A percentile compares a stretch with the other conserved stretches of the same genome.
phyloP scores from a whole-genome alignment of 2,888 invertebrate species.

The Teleiodes luculella region DNA sequence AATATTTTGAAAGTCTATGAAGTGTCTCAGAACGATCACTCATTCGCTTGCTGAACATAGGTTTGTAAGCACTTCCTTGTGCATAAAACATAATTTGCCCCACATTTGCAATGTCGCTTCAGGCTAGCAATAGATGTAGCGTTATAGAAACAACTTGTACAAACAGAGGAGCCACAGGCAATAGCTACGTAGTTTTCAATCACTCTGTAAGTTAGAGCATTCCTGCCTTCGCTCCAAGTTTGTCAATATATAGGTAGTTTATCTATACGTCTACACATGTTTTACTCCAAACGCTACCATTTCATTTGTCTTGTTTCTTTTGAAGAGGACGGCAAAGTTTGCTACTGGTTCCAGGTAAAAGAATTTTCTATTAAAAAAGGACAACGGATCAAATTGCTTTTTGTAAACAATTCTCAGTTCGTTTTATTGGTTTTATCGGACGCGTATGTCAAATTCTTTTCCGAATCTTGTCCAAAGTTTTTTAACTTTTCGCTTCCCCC shows the following conservation, averaged over 20 bases:
- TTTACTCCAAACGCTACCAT: conserved; percentile 31
- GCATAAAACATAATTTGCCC: no score
- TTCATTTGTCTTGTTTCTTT: conserved; percentile 65
- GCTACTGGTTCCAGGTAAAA: conserved; percentile 52
- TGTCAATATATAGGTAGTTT: neutral
- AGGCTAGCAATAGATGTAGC: neutral
- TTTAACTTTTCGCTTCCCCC: conserved; percentile 1
- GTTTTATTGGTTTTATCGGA: conserved; percentile 65
- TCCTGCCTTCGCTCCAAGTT: neutral
- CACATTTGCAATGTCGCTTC: no score
- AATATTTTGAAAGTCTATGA: no score
- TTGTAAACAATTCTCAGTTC: conserved; percentile 57
- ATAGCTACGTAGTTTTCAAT: neutral
- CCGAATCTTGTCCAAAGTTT: conserved; percentile 15
- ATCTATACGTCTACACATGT: neutral
- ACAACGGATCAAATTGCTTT: conserved; percentile 60
- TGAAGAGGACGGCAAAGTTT: conserved; percentile 54
- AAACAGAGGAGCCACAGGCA: neutral
- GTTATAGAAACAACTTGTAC: neutral
- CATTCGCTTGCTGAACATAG: no score
- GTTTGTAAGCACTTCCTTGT: no score
- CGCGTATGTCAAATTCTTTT: conserved; percentile 52
- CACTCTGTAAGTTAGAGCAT: neutral
- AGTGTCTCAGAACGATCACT: no score
- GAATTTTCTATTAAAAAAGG: conserved; percentile 67